These are phyloP conservation scores for Phrynosoma platyrhinos DNA, from an alignment of 2,113 vertebrate genomes.

Conservation along the genomic window DNA sequence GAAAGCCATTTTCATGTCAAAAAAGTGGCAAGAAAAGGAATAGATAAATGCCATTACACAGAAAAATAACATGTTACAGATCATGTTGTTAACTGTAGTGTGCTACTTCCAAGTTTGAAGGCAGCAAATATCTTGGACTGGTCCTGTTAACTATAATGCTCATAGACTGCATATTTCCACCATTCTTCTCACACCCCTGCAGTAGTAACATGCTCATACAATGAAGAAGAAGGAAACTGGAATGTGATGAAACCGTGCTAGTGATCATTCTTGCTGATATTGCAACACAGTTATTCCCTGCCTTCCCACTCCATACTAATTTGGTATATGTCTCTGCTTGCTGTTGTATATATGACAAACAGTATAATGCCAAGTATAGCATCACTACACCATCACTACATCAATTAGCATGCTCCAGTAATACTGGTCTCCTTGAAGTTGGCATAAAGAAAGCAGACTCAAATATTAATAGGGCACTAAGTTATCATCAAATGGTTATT, in stretches of 20 bases:
- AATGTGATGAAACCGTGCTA: slow-evolving; percentile 41
- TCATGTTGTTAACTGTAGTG: not conserved
- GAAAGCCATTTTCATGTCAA: too few relatives aligned
- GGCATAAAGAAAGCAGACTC: not conserved
- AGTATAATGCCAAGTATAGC: not conserved
- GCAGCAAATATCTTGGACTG: too few relatives aligned
- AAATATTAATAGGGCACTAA: slow-evolving; percentile 8
- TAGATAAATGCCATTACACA: too few relatives aligned
- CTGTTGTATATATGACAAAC: not conserved
- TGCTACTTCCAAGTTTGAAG: not conserved
- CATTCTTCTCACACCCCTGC: slow-evolving; percentile 20
- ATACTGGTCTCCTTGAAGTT: not conserved
- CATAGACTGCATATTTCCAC: slow-evolving; percentile 28
- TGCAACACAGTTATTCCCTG: fast-evolving
- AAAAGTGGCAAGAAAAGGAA: too few relatives aligned
- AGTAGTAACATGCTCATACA: slow-evolving; percentile 49
- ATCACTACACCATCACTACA: not conserved
- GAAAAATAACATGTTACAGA: not conserved
- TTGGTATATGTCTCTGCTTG: not conserved
- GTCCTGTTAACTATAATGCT: slow-evolving; percentile 17
- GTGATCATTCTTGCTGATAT: not conserved
- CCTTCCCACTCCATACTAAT: not conserved
- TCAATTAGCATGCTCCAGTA: not conserved
- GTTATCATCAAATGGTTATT: too few relatives aligned
- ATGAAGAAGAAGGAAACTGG: not conserved